Conservation (phyloP, 1,140 invertebrate genomes). For the Paramacrobiotus metropolitanus region DNA sequence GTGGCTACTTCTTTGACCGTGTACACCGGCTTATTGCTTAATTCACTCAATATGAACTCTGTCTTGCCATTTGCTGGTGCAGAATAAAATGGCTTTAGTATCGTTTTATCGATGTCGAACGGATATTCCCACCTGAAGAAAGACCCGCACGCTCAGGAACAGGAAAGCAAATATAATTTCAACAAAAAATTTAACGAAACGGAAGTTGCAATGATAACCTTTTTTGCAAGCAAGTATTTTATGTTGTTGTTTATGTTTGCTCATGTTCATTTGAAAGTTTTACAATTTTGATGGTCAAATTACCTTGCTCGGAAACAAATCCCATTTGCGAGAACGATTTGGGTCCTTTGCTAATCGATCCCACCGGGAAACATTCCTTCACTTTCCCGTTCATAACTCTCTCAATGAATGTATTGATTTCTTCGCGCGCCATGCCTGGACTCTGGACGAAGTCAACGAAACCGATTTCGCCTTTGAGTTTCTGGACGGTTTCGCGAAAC, state of each 20-base stretch:
- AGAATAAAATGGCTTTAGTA: too few species aligned
- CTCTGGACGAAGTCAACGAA: not conserved
- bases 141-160: too few species aligned
- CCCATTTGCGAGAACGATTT: not conserved
- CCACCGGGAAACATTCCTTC: not conserved
- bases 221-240: not conserved
- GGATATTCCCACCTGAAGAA: not conserved
- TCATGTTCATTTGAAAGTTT: not conserved
- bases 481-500: not conserved
- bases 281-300: too few species aligned
- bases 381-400: not conserved
- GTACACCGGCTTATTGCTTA: too few species aligned
- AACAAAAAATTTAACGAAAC: too few species aligned
- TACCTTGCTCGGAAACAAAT: slow-evolving; percentile 1
- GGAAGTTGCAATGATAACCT: too few species aligned
- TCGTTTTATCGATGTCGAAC: not conserved
- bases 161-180: too few species aligned
- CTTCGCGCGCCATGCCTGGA: not conserved
- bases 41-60: too few species aligned
- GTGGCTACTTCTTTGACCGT: not conserved
- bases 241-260: not conserved
- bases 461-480: not conserved
- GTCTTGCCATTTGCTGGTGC: not conserved
- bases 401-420: not conserved
- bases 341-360: not conserved